phyloP scores from a whole-genome alignment of 2,888 invertebrate genomes.

The Cataglyphis livida region DNA sequence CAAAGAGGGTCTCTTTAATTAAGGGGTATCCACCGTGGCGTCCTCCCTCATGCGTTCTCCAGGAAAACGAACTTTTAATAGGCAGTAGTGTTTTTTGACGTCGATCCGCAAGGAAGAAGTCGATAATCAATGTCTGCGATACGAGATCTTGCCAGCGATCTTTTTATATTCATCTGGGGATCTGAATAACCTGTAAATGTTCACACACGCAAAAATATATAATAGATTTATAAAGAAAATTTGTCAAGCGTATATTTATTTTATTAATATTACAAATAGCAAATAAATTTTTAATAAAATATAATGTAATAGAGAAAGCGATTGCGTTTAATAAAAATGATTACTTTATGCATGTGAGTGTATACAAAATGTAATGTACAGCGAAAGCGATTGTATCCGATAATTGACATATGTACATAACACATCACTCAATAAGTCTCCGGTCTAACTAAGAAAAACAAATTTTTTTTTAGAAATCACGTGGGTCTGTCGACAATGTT shows the following conservation, averaged over 20 bases:
- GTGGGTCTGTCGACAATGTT: too few species aligned
- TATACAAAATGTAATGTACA: too few species aligned
- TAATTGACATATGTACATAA: too few species aligned
- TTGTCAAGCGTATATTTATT: slow-evolving; percentile 24
- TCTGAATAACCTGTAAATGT: slow-evolving; percentile 48
- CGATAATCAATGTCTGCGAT: slow-evolving; percentile 71
- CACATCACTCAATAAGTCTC: too few species aligned
- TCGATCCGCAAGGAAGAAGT: slow-evolving; percentile 72
- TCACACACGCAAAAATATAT: slow-evolving; percentile 50
- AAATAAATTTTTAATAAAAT: background rate
- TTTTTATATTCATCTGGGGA: slow-evolving; percentile 68
- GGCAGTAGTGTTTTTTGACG: slow-evolving; percentile 58
- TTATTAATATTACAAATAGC: background rate
- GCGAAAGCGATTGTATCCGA: too few species aligned
- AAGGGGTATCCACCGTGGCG: slow-evolving; percentile 71
- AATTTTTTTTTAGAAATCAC: too few species aligned
- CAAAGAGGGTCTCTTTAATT: slow-evolving; percentile 77
- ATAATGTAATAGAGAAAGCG: too few species aligned
- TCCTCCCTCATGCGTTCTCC: slow-evolving; percentile 72
- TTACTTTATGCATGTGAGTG: too few species aligned
- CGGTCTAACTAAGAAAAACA: too few species aligned
- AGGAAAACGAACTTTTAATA: slow-evolving; percentile 81
- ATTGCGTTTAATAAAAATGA: too few species aligned
- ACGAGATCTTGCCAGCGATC: slow-evolving; percentile 57
- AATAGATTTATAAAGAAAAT: background rate